Percentiles rank a stretch among this genome's conserved stretches.
Evolutionary conservation across 2,888 invertebrate genomes (phyloP).

Genomic region (Spilarctia lutea): DNA sequence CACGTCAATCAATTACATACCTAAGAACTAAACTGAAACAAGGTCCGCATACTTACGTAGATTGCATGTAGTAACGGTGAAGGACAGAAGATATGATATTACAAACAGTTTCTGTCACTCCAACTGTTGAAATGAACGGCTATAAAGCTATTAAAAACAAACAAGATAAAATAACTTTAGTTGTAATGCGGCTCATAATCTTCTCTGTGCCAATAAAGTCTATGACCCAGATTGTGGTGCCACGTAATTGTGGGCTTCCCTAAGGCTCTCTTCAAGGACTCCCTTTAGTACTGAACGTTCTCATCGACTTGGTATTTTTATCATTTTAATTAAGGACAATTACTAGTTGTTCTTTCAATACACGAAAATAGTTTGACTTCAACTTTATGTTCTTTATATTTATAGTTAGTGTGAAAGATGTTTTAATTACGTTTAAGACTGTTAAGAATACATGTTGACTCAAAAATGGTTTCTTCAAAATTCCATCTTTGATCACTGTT

Average conservation of each 20-base stretch:
- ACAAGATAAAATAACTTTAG: conserved; percentile 15
- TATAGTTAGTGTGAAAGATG: background rate
- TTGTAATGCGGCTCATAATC: conserved; percentile 49
- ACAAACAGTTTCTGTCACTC: background rate
- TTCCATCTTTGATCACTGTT: background rate
- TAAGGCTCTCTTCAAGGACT: conserved; percentile 76
- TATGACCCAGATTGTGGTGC: conserved; percentile 74
- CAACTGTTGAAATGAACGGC: background rate
- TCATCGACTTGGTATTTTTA: conserved; percentile 35
- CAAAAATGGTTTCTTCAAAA: background rate
- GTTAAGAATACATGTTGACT: too few relatives aligned
- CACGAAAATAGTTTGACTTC: background rate
- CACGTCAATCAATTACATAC: background rate
- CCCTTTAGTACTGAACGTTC: conserved; percentile 33
- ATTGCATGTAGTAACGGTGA: background rate
- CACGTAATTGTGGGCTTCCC: conserved; percentile 79
- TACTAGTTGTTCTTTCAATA: background rate
- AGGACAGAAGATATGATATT: background rate
- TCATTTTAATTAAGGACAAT: conserved; percentile 31
- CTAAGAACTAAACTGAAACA: background rate
- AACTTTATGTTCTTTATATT: background rate
- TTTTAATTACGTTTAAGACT: background rate
- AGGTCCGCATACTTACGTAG: background rate
- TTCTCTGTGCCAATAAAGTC: conserved; percentile 66
- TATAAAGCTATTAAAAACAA: background rate